These are phyloP conservation scores for Neoaliturus tenellus DNA, from an alignment of 2,888 invertebrate genomes.

Conservation along the genomic window DNA sequence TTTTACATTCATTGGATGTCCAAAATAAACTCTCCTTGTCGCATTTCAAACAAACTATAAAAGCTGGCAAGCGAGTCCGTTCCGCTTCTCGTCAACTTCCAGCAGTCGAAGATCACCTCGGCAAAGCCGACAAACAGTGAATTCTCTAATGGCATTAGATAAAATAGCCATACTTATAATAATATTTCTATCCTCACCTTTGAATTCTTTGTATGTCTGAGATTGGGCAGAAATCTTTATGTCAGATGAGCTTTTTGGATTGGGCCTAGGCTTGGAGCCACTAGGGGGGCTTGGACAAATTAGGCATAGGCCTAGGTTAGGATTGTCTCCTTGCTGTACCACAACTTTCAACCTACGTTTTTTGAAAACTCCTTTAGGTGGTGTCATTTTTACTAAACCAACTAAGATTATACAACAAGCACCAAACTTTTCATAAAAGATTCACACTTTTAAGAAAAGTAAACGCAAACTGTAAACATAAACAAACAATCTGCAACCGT, in stretches of 20 bases:
- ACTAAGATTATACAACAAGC: not conserved
- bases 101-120: not conserved
- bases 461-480: too few species aligned
- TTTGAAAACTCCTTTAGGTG: not conserved
- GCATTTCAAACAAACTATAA: slow-evolving; percentile 10
- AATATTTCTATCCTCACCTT: not conserved
- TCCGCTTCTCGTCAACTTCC: not conserved
- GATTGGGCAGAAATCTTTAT: not conserved
- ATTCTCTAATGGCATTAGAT: not conserved
- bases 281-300: not conserved
- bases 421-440: too few species aligned
- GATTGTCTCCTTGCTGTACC: not conserved
- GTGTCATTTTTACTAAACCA: too few species aligned
- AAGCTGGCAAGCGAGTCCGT: slow-evolving; percentile 30
- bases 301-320: not conserved
- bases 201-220: not conserved
- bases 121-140: not conserved
- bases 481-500: too few species aligned
- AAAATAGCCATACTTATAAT: not conserved
- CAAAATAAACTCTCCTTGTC: not conserved
- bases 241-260: not conserved
- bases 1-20: slow-evolving; percentile 14
- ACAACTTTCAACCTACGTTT: not conserved
- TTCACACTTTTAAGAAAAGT: too few species aligned
- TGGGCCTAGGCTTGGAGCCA: not conserved